Base-by-base conservation (phyloP, 1,140 invertebrate species). In the Habropoda laboriosa region DNA sequence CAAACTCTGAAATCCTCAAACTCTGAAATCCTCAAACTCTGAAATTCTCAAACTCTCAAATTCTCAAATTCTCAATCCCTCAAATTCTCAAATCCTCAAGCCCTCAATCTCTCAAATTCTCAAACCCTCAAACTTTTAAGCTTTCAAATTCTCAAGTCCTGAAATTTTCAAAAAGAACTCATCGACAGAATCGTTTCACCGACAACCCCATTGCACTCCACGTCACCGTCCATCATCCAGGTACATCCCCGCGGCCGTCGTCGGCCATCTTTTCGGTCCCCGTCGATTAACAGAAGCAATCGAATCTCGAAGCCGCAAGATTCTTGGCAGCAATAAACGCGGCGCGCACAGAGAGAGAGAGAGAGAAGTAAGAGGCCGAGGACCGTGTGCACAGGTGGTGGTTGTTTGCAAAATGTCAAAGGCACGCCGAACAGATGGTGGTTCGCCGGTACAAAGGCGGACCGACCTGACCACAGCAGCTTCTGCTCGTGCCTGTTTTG, bases 361-460 rank as follows among this genome's bases (percentile, higher is more conserved):
- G n/a, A n/a, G n/a, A n/a, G n/a, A n/a, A n/a, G n/a, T n/a, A n/a
- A n/a, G n/a, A n/a, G n/a, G n/a, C n/a, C n/a, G n/a, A 13, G 6
- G 27, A 12, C 8, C 40, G 38, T 67, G 64, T 27, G 51, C 40
- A 58, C 24, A 57, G 40, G 63, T 58, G 30, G 49, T 24, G 74
- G 74, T 60, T 47, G 64, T 77, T 77, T 58, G 74, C 74, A 68
- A 77, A 77, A 77, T 60, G 49, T 6, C 74, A 64, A 68, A 47
- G 30, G 74, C 63, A 68, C 30, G 53, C 16, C 21, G 27, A 55
- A 47, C 74, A 77, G 74, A 77, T 67, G 74, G 74, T 47, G 63
- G 64, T 47, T 60, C 7, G 42, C 6, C 21, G 7, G n/a, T n/a
- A 77, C 74, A 77, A 77, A 77, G 42, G 63, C 61, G 38, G 6